Evolutionary conservation across 2,113 vertebrate genomes (phyloP).

Genomic region (Smithornis capensis): DNA sequence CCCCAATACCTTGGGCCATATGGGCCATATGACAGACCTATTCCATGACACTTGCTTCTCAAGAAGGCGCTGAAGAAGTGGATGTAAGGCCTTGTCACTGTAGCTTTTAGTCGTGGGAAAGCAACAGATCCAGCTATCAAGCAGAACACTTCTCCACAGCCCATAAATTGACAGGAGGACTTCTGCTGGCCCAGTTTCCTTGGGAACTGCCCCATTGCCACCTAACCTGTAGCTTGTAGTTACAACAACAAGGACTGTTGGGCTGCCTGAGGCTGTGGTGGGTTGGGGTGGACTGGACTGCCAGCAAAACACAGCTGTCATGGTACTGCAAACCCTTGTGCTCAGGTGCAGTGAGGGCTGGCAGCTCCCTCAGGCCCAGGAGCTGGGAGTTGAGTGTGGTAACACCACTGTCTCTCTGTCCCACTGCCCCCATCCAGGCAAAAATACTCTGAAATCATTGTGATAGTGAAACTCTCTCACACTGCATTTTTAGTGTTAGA

Average conservation of each 20-base stretch:
- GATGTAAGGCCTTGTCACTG: not conserved
- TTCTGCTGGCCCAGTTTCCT: not conserved
- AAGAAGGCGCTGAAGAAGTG: not conserved
- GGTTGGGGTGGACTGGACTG: not conserved
- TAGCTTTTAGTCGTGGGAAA: not conserved
- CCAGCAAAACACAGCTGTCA: not conserved
- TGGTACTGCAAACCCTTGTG: not conserved
- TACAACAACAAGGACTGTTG: not conserved
- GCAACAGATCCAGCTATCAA: not conserved
- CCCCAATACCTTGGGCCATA: not conserved
- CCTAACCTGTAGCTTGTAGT: not conserved
- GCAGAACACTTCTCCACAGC: not conserved
- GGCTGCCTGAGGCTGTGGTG: not conserved
- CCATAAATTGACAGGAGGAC: not conserved
- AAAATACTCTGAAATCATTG: too few relatives aligned
- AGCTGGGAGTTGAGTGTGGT: not conserved
- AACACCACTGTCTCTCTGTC: not conserved
- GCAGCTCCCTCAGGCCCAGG: fast-evolving
- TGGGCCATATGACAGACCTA: not conserved
- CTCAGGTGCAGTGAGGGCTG: not conserved
- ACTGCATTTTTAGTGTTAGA: not conserved
- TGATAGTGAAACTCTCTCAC: not conserved
- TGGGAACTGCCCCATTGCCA: not conserved
- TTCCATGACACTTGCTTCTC: not conserved
- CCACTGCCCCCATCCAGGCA: not conserved